A percentile compares a stretch with the other conserved stretches of the same genome.
These are phyloP conservation scores for Rana temporaria DNA, from an alignment of 2,113 vertebrate genomes.

Conservation along the genomic window DNA sequence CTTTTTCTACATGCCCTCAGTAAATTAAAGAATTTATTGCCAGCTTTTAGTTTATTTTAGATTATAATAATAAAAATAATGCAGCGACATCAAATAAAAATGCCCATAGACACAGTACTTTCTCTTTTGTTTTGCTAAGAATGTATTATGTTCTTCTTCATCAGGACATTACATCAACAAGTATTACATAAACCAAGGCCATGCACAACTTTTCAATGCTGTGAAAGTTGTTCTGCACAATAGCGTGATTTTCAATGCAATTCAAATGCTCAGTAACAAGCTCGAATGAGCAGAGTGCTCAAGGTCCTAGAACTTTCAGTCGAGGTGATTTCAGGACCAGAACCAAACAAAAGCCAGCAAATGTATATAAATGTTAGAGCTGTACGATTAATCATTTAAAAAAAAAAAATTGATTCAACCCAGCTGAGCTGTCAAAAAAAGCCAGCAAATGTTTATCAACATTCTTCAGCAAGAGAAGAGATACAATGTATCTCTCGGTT, in stretches of 20 bases:
- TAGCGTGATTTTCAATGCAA: slow-evolving; percentile 26
- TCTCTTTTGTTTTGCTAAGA: slow-evolving; percentile 8
- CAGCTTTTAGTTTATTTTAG: too few species aligned
- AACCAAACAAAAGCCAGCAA: too few species aligned
- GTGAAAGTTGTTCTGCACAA: slow-evolving; percentile 25
- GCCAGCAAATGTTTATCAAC: too few species aligned
- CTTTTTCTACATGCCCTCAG: too few species aligned
- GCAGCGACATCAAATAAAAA: not conserved
- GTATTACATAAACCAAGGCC: slow-evolving; percentile 26
- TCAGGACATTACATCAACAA: slow-evolving; percentile 27
- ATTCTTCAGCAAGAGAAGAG: too few species aligned
- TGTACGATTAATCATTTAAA: too few species aligned
- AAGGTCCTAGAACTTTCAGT: slow-evolving; percentile 9
- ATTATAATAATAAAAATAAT: not conserved
- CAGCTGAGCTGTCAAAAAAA: too few species aligned
- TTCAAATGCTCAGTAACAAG: slow-evolving; percentile 14
- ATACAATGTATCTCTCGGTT: too few species aligned
- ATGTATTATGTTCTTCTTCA: slow-evolving; percentile 23
- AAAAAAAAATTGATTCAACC: too few species aligned
- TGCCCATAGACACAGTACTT: not conserved
- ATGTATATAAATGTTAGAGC: too few species aligned
- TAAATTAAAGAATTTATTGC: too few species aligned
- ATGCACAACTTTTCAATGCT: slow-evolving; percentile 25
- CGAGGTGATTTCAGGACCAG: too few species aligned
- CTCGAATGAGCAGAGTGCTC: not conserved